Conservation (phyloP, 2,888 invertebrate genomes). For the Petrolisthes manimaculis region DNA sequence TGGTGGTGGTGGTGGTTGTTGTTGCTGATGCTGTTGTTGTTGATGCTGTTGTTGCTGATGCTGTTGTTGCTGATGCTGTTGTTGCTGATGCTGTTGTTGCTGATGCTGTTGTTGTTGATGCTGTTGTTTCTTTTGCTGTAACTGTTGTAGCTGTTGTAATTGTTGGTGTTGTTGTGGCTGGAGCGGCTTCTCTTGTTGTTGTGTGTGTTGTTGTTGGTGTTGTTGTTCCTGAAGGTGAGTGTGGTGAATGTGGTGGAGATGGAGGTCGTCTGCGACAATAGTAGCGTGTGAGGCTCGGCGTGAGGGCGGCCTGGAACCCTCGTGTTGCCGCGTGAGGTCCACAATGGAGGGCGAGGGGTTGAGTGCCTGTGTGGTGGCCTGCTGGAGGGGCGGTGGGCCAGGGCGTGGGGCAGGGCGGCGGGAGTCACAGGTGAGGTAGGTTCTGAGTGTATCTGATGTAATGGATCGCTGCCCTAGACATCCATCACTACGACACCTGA, state of each 20-base stretch:
- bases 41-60: constrained; percentile 13
- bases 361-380: constrained; percentile 19
- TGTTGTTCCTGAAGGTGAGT: constrained; percentile 4
- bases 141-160: neutral
- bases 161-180: constrained; percentile 17
- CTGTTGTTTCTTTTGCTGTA: neutral
- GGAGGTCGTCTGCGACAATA: constrained; percentile 32
- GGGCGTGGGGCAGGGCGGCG: constrained; percentile 42
- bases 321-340: constrained; percentile 58
- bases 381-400: constrained; percentile 19
- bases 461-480: constrained; percentile 61
- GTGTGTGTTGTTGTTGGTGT: constrained; percentile 1
- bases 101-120: neutral
- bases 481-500: constrained; percentile 62
- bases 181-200: neutral
- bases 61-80: neutral
- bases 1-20: constrained; percentile 4
- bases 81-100: neutral
- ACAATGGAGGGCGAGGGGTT: constrained; percentile 59
- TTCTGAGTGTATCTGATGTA: constrained; percentile 63
- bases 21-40: neutral
- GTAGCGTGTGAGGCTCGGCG: constrained; percentile 44
- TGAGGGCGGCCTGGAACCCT: constrained; percentile 13
- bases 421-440: constrained; percentile 63
- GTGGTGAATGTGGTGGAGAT: neutral